Evolutionary conservation across 2,797 vertebrate species (phyloP).

Genomic region (Propithecus deckenii): DNA sequence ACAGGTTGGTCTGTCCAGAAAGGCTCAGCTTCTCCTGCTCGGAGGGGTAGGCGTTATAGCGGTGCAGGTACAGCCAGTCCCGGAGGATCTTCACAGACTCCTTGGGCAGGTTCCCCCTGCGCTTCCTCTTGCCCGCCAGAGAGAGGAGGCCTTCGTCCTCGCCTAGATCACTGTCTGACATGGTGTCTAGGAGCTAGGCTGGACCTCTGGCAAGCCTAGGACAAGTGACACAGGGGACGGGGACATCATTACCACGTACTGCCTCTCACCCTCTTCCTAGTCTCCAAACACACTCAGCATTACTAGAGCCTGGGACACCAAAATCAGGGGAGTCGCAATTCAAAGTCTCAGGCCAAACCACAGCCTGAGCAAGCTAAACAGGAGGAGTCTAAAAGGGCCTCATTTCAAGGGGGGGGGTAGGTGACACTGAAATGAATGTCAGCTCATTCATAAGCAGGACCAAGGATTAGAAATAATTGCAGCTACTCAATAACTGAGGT

Average conservation of each 20-base stretch:
- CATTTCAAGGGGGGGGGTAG: background rate
- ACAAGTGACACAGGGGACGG: slow-evolving; percentile 43
- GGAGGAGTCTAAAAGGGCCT: background rate
- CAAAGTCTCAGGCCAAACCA: background rate
- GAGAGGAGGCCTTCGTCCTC: slow-evolving; percentile 90
- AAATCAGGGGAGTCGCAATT: background rate
- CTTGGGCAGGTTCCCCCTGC: slow-evolving; percentile 96
- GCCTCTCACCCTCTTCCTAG: background rate
- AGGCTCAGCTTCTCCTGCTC: slow-evolving; percentile 97
- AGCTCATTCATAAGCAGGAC: background rate
- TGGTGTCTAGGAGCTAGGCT: slow-evolving; percentile 83
- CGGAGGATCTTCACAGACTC: slow-evolving; percentile 95
- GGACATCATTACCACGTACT: background rate
- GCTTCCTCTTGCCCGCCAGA: slow-evolving; percentile 91
- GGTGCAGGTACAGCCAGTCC: slow-evolving; percentile 97
- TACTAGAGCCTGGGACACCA: background rate
- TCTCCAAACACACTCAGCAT: background rate
- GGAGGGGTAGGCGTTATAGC: slow-evolving; percentile 96
- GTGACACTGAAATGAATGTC: background rate
- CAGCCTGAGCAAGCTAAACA: background rate
- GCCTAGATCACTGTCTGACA: slow-evolving; percentile 93
- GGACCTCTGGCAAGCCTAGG: slow-evolving; percentile 84
- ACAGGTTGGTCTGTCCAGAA: slow-evolving; percentile 93
- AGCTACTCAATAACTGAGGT: background rate
- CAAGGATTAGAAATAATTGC: background rate